A percentile compares a stretch with the other conserved stretches of the same genome.
Evolutionary conservation across 2,113 vertebrate genomes (phyloP).

Genomic region (Prietella phreatophila): DNA sequence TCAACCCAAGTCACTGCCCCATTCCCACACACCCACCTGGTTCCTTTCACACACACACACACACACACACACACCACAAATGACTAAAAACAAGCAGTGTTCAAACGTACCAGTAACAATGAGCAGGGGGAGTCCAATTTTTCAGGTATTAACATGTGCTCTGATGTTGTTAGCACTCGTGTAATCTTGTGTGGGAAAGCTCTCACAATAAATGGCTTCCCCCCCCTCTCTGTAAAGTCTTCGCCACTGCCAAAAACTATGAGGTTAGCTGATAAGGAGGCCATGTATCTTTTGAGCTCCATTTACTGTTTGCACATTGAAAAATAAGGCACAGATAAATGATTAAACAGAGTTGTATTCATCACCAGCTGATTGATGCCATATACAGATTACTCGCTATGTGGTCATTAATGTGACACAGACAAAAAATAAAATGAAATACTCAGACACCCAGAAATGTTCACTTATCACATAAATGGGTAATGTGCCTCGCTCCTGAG

Average conservation of each 20-base stretch:
- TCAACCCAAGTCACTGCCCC: slow-evolving; percentile 43
- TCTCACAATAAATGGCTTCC: neutral
- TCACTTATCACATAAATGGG: slow-evolving; percentile 60
- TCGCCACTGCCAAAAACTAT: slow-evolving; percentile 20
- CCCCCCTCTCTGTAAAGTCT: neutral
- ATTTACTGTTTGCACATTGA: slow-evolving; percentile 43
- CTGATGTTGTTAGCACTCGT: slow-evolving; percentile 33
- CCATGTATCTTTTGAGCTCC: slow-evolving; percentile 48
- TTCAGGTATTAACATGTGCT: slow-evolving; percentile 32
- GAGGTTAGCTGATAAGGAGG: slow-evolving; percentile 42
- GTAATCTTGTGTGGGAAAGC: slow-evolving; percentile 16
- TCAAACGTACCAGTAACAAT: slow-evolving; percentile 15
- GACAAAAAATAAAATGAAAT: slow-evolving; percentile 32
- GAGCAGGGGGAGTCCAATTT: slow-evolving; percentile 29
- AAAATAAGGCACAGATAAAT: slow-evolving; percentile 61
- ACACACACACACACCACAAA: slow-evolving; percentile 21
- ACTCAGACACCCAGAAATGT: slow-evolving; percentile 39
- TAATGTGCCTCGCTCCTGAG: slow-evolving; percentile 56
- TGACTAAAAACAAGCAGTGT: slow-evolving; percentile 18
- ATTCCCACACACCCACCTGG: slow-evolving; percentile 57
- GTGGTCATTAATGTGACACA: slow-evolving; percentile 64
- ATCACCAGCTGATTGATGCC: slow-evolving; percentile 60
- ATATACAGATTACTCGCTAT: slow-evolving; percentile 59
- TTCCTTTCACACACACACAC: slow-evolving; percentile 26
- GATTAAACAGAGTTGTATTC: slow-evolving; percentile 48